Evolutionary conservation across 1,140 invertebrate species (phyloP), one percentile per base, ranked within the genome.

Genomic region (Pinna nobilis): DNA sequence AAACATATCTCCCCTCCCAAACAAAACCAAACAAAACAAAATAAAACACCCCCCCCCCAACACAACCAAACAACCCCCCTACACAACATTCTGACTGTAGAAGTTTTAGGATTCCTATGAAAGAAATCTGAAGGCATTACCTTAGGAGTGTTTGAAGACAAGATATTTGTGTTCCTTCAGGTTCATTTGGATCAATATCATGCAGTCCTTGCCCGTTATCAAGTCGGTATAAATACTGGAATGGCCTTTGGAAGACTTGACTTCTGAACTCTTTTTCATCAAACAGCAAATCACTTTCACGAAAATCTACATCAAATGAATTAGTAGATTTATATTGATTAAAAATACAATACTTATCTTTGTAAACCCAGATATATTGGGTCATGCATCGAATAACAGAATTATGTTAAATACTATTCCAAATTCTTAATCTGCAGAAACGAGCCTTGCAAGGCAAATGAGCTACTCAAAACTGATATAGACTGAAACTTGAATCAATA

Each of bases 181-280:
- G 55, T 57, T 25, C 23, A 20, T 33, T 28, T 18, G 71, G 55
- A 23, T 71, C 18, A 13, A 79, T 41, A 63, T 68, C 74, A 51
- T 25, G 39, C 6, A 75, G 28, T 15, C 35, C 49, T 55, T 39
- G 37, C 2, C 71, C 44, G 32, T 44, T 33, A 37, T 76, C 74
- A 18, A 77, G 57, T 30, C 74, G 47, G 7, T 30, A 50, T 13
- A 87, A 70, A 61, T 87, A 87, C 60, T 85, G 83, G 57, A 67
- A 86, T 13, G 86, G 82, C 41, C 84, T 55, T 71, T 87, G 86
- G 63, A 83, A 86, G 4, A 79, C 67, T 30, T 73, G 75, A 71
- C 84, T 84, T 53, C 51, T 30, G 49, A 86, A 86, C 69, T 83
- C 77, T 49, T 77, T 59, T 11, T 80, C 70, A 70, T 87, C 86